Evolutionary conservation across 2,797 vertebrate species (phyloP).

Genomic region (Buphagus erythrorhynchus): DNA sequence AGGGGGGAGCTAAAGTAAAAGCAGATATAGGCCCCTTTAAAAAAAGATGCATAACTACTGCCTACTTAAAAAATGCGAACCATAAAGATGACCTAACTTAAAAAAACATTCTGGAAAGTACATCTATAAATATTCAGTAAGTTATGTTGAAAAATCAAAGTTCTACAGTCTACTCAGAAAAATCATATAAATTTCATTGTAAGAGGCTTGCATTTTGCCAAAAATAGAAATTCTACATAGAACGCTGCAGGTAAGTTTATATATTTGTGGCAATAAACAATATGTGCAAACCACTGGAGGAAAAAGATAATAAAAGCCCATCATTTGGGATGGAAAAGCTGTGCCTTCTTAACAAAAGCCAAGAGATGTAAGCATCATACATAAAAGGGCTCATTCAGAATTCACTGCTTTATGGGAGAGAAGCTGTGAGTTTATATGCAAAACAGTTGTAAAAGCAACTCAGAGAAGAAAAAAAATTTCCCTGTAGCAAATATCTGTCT

Average conservation of each 20-base stretch:
- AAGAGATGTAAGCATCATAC: neutral
- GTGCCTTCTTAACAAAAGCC: neutral
- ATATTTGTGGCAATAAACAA: neutral
- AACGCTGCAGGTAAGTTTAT: neutral
- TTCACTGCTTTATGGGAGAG: neutral
- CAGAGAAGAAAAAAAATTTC: slow-evolving; percentile 20
- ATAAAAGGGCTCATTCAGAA: slow-evolving; percentile 12
- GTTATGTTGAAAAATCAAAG: neutral
- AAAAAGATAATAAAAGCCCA: neutral
- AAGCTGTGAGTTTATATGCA: neutral
- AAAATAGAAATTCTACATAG: neutral
- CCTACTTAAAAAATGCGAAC: neutral
- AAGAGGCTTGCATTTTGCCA: neutral
- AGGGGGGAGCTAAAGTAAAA: neutral
- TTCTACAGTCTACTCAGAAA: neutral
- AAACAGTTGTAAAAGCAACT: slow-evolving; percentile 4
- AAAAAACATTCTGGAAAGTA: neutral
- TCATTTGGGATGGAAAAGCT: neutral
- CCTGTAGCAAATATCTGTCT: neutral
- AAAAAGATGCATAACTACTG: neutral
- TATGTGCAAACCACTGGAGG: neutral
- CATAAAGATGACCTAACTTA: neutral
- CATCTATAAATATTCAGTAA: neutral
- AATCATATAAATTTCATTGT: neutral
- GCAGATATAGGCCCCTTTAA: neutral